Evolutionary conservation across 2,797 vertebrate species (phyloP).

Genomic region (Apogon talboti): DNA sequence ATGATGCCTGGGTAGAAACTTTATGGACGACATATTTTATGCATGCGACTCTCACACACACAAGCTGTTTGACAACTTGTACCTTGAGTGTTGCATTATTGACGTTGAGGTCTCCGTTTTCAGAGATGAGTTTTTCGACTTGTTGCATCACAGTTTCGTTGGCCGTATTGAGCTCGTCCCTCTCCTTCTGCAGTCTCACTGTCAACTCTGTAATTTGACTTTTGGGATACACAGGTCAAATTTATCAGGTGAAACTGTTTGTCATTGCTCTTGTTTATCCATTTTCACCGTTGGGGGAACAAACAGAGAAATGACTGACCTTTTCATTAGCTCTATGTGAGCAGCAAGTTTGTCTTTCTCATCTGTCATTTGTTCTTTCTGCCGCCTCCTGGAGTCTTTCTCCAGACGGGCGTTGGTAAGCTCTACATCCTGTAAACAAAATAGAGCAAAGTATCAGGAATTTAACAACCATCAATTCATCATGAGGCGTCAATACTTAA

Average conservation of each 20-base stretch:
- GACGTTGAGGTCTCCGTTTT: slow-evolving; percentile 72
- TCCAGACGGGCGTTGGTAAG: slow-evolving; percentile 80
- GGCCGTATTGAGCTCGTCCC: slow-evolving; percentile 70
- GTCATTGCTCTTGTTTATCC: background rate
- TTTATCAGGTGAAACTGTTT: background rate
- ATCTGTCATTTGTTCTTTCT: slow-evolving; percentile 78
- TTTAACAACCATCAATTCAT: background rate
- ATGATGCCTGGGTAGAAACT: background rate
- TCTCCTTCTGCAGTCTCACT: slow-evolving; percentile 77
- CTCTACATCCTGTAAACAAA: slow-evolving; percentile 82
- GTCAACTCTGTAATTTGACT: slow-evolving; percentile 85
- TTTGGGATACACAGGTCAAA: slow-evolving; percentile 33
- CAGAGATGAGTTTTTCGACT: slow-evolving; percentile 74
- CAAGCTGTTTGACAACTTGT: slow-evolving; percentile 16
- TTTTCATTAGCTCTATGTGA: slow-evolving; percentile 81
- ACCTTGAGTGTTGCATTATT: slow-evolving; percentile 89
- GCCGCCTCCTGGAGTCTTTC: slow-evolving; percentile 80
- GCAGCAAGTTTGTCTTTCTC: slow-evolving; percentile 81
- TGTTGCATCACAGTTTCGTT: slow-evolving; percentile 79
- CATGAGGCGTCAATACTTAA: background rate
- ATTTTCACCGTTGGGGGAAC: background rate
- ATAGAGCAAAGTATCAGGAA: background rate
- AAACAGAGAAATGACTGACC: slow-evolving; percentile 68
- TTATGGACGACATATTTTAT: slow-evolving; percentile 1
- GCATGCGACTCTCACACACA: background rate